These are phyloP conservation scores for Geotrypetes seraphini DNA, from an alignment of 2,797 vertebrate genomes.

Conservation along the genomic window DNA sequence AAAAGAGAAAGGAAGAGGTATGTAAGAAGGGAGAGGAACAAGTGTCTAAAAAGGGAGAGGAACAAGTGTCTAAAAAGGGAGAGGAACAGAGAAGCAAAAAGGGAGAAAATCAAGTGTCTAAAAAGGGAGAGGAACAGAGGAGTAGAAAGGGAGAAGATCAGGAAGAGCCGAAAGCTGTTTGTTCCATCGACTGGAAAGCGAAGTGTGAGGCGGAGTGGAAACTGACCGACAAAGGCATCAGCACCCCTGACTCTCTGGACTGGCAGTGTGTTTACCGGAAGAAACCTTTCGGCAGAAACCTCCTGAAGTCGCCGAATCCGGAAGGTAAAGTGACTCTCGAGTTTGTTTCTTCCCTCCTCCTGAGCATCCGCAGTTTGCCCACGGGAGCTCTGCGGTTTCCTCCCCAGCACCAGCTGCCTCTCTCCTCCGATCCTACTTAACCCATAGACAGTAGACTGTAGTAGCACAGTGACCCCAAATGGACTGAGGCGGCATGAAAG, in stretches of 20 bases:
- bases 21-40: too few species aligned
- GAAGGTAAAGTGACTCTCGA: constrained; percentile 60
- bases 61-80: too few species aligned
- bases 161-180: constrained; percentile 2
- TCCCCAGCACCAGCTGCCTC: neutral
- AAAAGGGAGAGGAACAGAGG: neutral
- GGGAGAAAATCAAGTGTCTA: too few species aligned
- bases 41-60: too few species aligned
- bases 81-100: neutral
- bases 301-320: constrained; percentile 63
- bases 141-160: neutral
- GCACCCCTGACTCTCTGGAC: constrained; percentile 42
- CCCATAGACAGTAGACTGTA: too few species aligned
- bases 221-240: constrained; percentile 19
- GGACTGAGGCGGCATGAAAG: too few species aligned
- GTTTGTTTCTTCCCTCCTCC: too few species aligned
- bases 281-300: constrained; percentile 60
- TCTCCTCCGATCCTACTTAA: neutral
- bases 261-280: constrained; percentile 55
- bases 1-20: neutral
- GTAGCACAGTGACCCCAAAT: too few species aligned
- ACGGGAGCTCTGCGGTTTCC: too few species aligned
- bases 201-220: constrained; percentile 45
- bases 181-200: constrained; percentile 37
- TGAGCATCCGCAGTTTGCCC: too few species aligned